Percentiles rank a stretch among this genome's conserved stretches.
phyloP scores from a whole-genome alignment of 1,140 invertebrate genomes.

The Thalassaphorura encarpata region DNA sequence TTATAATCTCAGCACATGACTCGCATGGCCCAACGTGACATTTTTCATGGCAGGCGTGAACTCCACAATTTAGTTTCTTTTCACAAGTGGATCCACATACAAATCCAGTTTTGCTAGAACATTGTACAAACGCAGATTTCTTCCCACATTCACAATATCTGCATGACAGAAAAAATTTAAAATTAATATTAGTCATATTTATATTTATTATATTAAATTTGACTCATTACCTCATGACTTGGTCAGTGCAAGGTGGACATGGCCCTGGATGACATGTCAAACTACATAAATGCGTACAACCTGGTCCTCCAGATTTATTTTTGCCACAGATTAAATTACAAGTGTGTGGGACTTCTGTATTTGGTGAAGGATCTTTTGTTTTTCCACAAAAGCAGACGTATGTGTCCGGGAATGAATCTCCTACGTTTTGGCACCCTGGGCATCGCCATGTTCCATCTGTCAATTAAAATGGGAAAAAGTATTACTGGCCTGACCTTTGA shows the following conservation, averaged over 20 bases:
- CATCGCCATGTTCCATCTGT: slow-evolving; percentile 76
- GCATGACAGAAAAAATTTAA: slow-evolving; percentile 15
- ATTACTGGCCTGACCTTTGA: slow-evolving; percentile 23
- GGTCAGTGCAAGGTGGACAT: slow-evolving; percentile 65
- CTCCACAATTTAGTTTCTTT: slow-evolving; percentile 58
- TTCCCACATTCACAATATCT: slow-evolving; percentile 62
- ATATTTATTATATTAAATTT: too few relatives aligned
- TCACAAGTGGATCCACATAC: slow-evolving; percentile 61
- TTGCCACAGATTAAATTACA: slow-evolving; percentile 77
- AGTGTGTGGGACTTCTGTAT: slow-evolving; percentile 68
- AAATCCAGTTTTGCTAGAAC: slow-evolving; percentile 54
- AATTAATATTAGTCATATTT: too few relatives aligned
- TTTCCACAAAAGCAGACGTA: slow-evolving; percentile 82
- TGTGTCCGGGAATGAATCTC: slow-evolving; percentile 52
- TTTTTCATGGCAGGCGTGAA: slow-evolving; percentile 45
- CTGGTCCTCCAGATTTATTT: slow-evolving; percentile 39
- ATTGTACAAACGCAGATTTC: slow-evolving; percentile 55
- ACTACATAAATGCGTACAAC: slow-evolving; percentile 72
- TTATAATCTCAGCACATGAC: slow-evolving; percentile 37
- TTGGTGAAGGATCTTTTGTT: slow-evolving; percentile 54
- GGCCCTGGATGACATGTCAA: slow-evolving; percentile 84
- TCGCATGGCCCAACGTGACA: slow-evolving; percentile 48
- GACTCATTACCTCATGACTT: slow-evolving; percentile 39
- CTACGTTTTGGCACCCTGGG: slow-evolving; percentile 75
- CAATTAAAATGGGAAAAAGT: slow-evolving; percentile 1